These are phyloP conservation scores for Microctenopoma steveboyesi DNA, from an alignment of 2,797 vertebrate species.

Conservation along the genomic window DNA sequence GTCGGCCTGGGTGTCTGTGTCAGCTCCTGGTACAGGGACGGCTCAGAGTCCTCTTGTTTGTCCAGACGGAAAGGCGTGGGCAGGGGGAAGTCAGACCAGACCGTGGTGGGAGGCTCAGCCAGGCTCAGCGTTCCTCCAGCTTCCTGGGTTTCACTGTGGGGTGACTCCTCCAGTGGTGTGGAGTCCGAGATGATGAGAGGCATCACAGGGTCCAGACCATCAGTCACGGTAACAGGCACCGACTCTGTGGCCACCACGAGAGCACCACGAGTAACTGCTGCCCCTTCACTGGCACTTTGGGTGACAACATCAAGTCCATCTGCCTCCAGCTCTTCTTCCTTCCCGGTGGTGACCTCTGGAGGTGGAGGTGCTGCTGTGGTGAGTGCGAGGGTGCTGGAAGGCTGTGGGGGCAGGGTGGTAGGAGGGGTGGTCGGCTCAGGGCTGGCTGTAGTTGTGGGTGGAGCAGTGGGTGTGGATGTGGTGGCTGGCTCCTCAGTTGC, in stretches of 20 bases:
- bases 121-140: conserved; percentile 29
- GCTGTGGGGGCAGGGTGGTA: conserved; percentile 67
- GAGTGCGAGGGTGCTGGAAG: conserved; percentile 49
- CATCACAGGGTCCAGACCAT: conserved; percentile 45
- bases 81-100: conserved; percentile 43
- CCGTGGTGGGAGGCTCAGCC: conserved; percentile 67
- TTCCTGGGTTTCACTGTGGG: conserved; percentile 58
- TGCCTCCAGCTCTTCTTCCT: conserved; percentile 22
- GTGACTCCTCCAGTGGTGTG: conserved; percentile 50
- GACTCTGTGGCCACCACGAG: conserved; percentile 11
- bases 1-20: conserved; percentile 42
- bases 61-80: conserved; percentile 66
- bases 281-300: conserved; percentile 11
- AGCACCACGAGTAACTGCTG: conserved; percentile 42
- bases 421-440: conserved; percentile 58
- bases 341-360: conserved; percentile 31
- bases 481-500: conserved; percentile 52
- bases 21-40: conserved; percentile 41
- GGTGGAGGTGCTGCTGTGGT: conserved; percentile 48
- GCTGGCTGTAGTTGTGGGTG: conserved; percentile 54
- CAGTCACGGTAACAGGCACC: conserved; percentile 53
- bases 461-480: conserved; percentile 30
- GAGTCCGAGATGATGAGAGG: conserved; percentile 61
- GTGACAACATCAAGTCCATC: conserved; percentile 28
- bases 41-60: conserved; percentile 61